Conservation (phyloP, 2,113 vertebrate genomes). For the Clupea harengus region DNA sequence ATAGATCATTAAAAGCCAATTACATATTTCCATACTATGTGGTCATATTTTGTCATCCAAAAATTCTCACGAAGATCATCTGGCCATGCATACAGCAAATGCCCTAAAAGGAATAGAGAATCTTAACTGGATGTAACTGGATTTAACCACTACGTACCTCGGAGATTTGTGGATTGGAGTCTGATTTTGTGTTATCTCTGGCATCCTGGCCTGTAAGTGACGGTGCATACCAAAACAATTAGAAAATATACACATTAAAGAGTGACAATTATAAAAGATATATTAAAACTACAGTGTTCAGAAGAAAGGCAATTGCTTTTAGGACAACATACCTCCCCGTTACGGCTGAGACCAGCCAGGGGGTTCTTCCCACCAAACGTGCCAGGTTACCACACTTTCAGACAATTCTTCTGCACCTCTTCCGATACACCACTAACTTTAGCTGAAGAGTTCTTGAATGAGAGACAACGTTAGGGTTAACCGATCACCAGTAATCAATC, state of each 20-base stretch:
- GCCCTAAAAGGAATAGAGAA: not conserved
- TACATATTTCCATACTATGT: no score
- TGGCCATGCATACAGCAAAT: not conserved
- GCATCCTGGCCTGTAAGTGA: conserved; percentile 80
- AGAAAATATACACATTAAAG: not conserved
- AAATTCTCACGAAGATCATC: no score
- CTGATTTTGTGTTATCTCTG: conserved; percentile 95
- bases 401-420: not conserved
- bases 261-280: not conserved
- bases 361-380: not conserved
- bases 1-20: not conserved
- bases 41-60: not conserved
- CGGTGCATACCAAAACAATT: not conserved
- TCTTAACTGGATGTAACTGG: not conserved
- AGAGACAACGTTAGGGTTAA: not conserved
- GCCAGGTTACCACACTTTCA: conserved; percentile 9
- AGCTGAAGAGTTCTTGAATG: not conserved
- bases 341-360: not conserved
- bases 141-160: conserved; percentile 26
- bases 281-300: not conserved
- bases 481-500: not conserved
- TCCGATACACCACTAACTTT: not conserved
- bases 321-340: not conserved
- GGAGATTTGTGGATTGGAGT: conserved; percentile 80
- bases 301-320: not conserved